phyloP scores from a whole-genome alignment of 2,888 invertebrate species.

The Acronicta aceris region DNA sequence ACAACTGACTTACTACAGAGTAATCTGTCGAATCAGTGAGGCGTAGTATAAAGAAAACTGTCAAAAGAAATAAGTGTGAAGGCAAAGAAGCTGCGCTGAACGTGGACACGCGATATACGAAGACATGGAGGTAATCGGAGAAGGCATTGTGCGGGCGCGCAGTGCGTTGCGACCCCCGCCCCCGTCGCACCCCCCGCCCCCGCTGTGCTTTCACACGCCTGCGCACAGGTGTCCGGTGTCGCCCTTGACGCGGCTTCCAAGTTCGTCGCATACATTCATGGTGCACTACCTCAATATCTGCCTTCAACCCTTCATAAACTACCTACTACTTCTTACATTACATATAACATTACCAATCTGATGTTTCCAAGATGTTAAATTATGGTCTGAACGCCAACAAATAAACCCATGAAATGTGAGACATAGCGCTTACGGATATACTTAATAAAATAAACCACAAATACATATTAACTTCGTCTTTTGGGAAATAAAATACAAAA shows the following conservation, averaged over 20 bases:
- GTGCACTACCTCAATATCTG: conserved; percentile 32
- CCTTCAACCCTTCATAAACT: conserved; percentile 6
- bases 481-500: conserved; percentile 59
- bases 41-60: conserved; percentile 79
- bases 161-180: conserved; percentile 80
- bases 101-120: conserved; percentile 82
- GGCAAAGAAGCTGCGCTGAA: conserved; percentile 68
- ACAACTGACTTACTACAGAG: conserved; percentile 60
- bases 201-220: conserved; percentile 85
- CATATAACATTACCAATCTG: neutral
- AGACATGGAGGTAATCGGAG: conserved; percentile 86
- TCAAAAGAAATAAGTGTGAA: conserved; percentile 81
- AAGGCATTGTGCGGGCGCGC: conserved; percentile 86
- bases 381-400: conserved; percentile 10
- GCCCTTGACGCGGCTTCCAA: conserved; percentile 84
- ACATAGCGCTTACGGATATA: conserved; percentile 23
- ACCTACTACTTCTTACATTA: conserved; percentile 4
- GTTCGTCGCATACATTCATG: conserved; percentile 71
- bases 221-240: conserved; percentile 87
- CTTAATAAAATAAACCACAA: conserved; percentile 46
- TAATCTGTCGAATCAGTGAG: conserved; percentile 74
- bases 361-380: neutral
- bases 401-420: conserved; percentile 30
- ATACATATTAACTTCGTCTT: conserved; percentile 40
- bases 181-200: conserved; percentile 57